phyloP scores from a whole-genome alignment of 2,113 vertebrate species.

The Actinemys pallida region DNA sequence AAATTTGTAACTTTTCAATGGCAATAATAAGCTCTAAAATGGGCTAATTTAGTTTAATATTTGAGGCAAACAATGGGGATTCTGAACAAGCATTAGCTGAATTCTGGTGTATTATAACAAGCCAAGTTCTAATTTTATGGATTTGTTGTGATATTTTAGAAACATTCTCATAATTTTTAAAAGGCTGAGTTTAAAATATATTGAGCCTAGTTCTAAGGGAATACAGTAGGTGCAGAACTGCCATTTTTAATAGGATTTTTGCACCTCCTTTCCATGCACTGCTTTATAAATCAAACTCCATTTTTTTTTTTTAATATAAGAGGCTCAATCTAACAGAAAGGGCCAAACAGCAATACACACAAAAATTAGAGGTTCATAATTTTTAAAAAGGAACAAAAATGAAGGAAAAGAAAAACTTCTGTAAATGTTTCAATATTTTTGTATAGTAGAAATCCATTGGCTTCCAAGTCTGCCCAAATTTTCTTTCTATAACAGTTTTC shows the following conservation, averaged over 20 bases:
- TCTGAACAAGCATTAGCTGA: conserved; percentile 41
- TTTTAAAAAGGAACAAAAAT: conserved; percentile 54
- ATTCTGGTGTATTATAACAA: conserved; percentile 46
- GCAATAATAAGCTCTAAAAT: conserved; percentile 51
- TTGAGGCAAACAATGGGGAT: conserved; percentile 46
- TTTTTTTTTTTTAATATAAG: conserved; percentile 71
- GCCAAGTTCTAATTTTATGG: conserved; percentile 60
- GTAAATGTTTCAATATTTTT: neutral
- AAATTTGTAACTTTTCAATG: conserved; percentile 40
- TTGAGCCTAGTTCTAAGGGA: conserved; percentile 53
- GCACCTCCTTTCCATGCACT: conserved; percentile 29
- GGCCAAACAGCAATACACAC: conserved; percentile 45
- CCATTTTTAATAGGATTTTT: conserved; percentile 68
- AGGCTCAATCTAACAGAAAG: conserved; percentile 47
- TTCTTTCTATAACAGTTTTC: neutral
- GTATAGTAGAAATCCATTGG: neutral
- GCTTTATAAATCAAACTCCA: conserved; percentile 72
- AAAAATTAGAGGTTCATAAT: conserved; percentile 63
- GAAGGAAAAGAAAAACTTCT: conserved; percentile 38
- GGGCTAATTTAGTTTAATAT: conserved; percentile 22
- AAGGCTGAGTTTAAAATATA: conserved; percentile 57
- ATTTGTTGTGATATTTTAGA: conserved; percentile 56
- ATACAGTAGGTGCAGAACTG: conserved; percentile 42
- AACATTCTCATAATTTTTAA: conserved; percentile 63
- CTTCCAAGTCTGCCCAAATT: neutral